phyloP scores from a whole-genome alignment of 2,113 vertebrate genomes.

The Melanocharis versteri region DNA sequence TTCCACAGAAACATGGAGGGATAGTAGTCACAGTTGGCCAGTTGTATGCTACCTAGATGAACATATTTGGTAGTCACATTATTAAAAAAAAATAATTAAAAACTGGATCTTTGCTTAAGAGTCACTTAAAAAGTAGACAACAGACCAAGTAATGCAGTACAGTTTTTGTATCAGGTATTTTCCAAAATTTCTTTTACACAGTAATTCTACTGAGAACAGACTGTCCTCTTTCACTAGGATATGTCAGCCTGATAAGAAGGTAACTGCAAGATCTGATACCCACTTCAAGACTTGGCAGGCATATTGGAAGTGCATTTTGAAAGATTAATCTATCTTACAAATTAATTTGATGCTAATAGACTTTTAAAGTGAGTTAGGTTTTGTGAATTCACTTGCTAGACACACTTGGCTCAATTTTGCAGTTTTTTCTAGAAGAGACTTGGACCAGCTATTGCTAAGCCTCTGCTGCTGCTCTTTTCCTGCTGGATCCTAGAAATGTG shows the following conservation, averaged over 20 bases:
- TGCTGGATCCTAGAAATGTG: not conserved
- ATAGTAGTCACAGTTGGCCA: slow-evolving; percentile 50
- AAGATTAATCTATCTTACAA: not conserved
- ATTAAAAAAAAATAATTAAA: not conserved
- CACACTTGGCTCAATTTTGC: not conserved
- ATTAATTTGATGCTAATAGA: not conserved
- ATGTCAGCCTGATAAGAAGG: not conserved
- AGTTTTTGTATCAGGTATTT: not conserved
- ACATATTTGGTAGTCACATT: slow-evolving; percentile 18
- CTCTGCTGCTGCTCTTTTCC: not conserved
- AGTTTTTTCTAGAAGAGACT: slow-evolving; percentile 14
- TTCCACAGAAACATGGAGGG: not conserved
- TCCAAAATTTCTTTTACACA: not conserved
- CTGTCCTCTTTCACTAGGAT: not conserved
- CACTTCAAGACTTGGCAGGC: not conserved
- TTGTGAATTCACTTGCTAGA: not conserved
- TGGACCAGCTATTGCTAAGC: slow-evolving; percentile 5
- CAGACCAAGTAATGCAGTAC: slow-evolving; percentile 18
- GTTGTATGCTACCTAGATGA: slow-evolving; percentile 56
- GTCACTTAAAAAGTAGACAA: not conserved
- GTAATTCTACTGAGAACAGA: not conserved
- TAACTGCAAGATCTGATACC: not conserved
- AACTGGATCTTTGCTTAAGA: not conserved
- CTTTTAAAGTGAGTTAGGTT: not conserved
- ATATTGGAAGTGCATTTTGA: not conserved